Percentiles rank a stretch among this genome's conserved stretches.
These are phyloP conservation scores for Pogonognathellus flavescens DNA, from an alignment of 1,140 invertebrate species.

Conservation along the genomic window DNA sequence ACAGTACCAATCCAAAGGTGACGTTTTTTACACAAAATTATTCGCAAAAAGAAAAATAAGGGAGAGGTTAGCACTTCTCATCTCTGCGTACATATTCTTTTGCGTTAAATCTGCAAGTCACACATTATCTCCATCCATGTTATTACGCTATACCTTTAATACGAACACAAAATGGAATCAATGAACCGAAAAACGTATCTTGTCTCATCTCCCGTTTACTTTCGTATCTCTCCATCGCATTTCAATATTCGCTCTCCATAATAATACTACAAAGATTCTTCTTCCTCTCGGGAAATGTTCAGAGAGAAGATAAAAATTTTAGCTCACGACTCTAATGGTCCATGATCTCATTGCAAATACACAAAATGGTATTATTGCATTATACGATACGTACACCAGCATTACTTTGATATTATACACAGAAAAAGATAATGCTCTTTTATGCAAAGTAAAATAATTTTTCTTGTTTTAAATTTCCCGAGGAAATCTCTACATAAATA, in stretches of 20 bases:
- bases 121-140: not conserved
- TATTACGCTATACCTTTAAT: not conserved
- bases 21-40: not conserved
- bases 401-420: not conserved
- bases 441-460: slow-evolving; percentile 2
- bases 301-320: too few species aligned
- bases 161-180: slow-evolving; percentile 25
- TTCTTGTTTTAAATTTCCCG: not conserved
- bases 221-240: not conserved
- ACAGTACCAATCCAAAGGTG: slow-evolving; percentile 16
- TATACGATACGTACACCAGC: not conserved
- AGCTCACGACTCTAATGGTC: too few species aligned
- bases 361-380: too few species aligned
- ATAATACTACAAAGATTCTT: too few species aligned
- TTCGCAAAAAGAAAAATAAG: not conserved
- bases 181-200: slow-evolving; percentile 27
- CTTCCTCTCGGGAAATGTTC: too few species aligned
- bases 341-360: too few species aligned
- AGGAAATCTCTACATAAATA: not conserved
- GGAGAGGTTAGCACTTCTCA: not conserved
- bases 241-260: not conserved
- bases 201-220: not conserved
- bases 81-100: not conserved
- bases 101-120: not conserved
- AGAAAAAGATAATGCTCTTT: slow-evolving; percentile 1